Evolutionary conservation across 2,797 vertebrate genomes (phyloP), one percentile per base, ranked within the genome.

Genomic region (Gallinago stenura): DNA sequence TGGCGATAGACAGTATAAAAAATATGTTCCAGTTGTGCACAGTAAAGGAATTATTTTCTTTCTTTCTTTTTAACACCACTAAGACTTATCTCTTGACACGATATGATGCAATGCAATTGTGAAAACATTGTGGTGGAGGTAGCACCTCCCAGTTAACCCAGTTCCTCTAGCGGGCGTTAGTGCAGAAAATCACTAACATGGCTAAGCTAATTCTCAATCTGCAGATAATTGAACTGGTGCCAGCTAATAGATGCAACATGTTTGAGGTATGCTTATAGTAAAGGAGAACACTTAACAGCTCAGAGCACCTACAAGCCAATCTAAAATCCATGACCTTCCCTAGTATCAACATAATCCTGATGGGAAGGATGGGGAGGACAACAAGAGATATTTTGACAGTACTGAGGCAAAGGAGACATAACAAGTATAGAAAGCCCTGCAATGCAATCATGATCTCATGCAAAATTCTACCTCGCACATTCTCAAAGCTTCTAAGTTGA

Each of bases 71-170:
- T 19, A 39, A 6, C 20, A 30, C 5, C 7, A 25, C 33, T 33
- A 75, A 54, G 18, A 56, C 50, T 62, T 10, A 37, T 76, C 31
- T 61, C 31, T 60, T 88, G 45, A 37, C 61, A 66, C 0, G 1
- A 31, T 2, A 1, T 1, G 2, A 31, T 2, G 1, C 50, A 41
- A 48, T 24, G 10, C 31, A 33, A 22, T 35, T 8, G 6, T 15
- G 10, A 31, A 46, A 68, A 54, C 18, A 18, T 20, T 12, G 10
- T 9, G 13, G 30, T 33, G 35, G 21, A 43, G 13, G 11, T 13
- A 66, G 33, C 17, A 31, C 10, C 25, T 33, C 3, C 0, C 9
- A 39, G 30, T 54, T 61, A 68, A 61, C 19, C 31, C 26, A 37
- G 26, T 8, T 56, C 24, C 41, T 68, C 15, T 50, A 68, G 19